Percentiles rank a stretch among this genome's conserved stretches.
Evolutionary conservation across 1,140 invertebrate species (phyloP).

Genomic region (Zaprionus camerounensis): DNA sequence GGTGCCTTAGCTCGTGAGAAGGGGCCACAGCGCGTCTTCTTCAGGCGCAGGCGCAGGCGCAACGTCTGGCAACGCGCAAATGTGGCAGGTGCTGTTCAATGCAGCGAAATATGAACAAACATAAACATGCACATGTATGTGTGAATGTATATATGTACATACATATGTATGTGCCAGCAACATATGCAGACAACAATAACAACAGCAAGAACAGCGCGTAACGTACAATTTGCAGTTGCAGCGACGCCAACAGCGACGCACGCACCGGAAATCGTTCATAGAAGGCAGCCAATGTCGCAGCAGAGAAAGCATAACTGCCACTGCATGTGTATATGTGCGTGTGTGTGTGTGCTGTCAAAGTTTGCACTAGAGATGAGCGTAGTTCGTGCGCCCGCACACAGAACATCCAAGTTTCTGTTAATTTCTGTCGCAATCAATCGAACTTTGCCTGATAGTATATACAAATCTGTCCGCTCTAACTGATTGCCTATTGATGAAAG

Average conservation of each 20-base stretch:
- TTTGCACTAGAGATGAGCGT: conserved; percentile 30
- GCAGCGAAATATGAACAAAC: conserved; percentile 15
- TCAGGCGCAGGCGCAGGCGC: conserved; percentile 66
- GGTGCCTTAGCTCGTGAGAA: background rate
- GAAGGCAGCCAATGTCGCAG: conserved; percentile 37
- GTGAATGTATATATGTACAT: background rate
- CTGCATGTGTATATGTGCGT: conserved; percentile 20
- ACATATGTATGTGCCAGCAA: conserved; percentile 6
- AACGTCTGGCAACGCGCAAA: conserved; percentile 47
- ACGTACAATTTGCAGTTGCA: conserved; percentile 65
- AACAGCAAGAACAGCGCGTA: conserved; percentile 58
- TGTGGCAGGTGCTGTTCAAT: conserved; percentile 46
- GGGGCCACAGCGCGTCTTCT: conserved; percentile 2
- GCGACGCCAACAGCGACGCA: conserved; percentile 47
- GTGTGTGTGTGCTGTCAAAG: conserved; percentile 40
- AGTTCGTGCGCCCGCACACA: no score
- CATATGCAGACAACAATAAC: conserved; percentile 26
- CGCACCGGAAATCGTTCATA: conserved; percentile 83
- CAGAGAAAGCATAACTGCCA: conserved; percentile 42
- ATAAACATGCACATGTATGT: background rate
- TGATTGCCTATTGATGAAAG: background rate
- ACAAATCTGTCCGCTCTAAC: background rate
- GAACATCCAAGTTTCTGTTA: no score
- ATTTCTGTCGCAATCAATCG: background rate
- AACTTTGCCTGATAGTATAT: background rate